Base-by-base conservation (phyloP, 2,113 vertebrate genomes). In the Ceratotherium simum region DNA sequence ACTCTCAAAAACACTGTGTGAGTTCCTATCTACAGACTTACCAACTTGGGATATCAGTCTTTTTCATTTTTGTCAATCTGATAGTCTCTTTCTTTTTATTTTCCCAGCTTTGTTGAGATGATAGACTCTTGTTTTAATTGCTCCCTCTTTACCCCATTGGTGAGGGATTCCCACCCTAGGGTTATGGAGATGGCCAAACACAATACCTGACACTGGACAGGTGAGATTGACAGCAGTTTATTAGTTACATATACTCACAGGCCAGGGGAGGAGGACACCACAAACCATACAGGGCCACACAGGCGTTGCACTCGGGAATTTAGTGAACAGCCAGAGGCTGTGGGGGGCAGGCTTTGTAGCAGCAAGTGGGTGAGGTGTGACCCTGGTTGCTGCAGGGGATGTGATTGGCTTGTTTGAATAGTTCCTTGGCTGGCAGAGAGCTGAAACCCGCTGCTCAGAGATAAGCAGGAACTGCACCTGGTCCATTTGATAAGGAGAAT, bases 401-500 rank as follows among this genome's bases (percentile, higher is more conserved):
- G 36, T n/a, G 31, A 69, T 75, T 79, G 67, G 58, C 65, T 82
- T n/a, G 33, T 92, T 31, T 64, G 83, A 75, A 84, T 81, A 51
- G 86, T 78, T 82, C 36, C 11, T 20, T 6, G 16, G 17, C 31
- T 70, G 36, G 36, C 89, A 86, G 42, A 82, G 76, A 90, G 76
- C 56, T 88, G 46, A 96, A 95, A 89, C 58, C 54, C 2, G 8
- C 31, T 79, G 18, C 12, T 65, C 42, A 56, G 79, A 81, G 67
- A 94, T 69, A 95, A 81, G 73, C 60, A 89, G 65, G 46, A 70
- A 84, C 17, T 64, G 42, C 62, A 78, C 46, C n/a, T 92, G 51
- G 54, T 84, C 6, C 27, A 70, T 73, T 64, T 36, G 70, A 42
- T 84, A 80, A 56, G 65, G 84, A 65, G 58, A 33, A 67, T 92